These are phyloP conservation scores for Brotula barbata DNA, from an alignment of 2,797 vertebrate genomes.

Conservation along the genomic window DNA sequence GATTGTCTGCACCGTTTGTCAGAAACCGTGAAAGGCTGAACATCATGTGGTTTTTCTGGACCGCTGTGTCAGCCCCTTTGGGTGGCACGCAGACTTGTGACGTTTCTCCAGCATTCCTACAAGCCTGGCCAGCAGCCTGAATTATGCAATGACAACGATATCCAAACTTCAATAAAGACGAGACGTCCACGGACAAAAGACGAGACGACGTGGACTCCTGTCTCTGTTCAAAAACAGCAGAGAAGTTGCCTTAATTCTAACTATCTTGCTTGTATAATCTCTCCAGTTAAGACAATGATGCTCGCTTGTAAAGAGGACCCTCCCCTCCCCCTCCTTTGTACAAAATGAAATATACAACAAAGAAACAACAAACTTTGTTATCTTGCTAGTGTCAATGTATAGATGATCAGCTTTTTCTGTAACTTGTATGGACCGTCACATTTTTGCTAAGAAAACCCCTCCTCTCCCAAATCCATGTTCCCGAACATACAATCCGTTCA, in stretches of 20 bases:
- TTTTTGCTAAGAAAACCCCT: slow-evolving; percentile 74
- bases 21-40: slow-evolving; percentile 31
- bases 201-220: slow-evolving; percentile 66
- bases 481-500: slow-evolving; percentile 71
- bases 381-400: slow-evolving; percentile 84
- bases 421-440: slow-evolving; percentile 79
- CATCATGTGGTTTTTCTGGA: slow-evolving; percentile 37
- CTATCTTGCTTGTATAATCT: slow-evolving; percentile 83
- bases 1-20: slow-evolving; percentile 16
- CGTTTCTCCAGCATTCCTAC: slow-evolving; percentile 66
- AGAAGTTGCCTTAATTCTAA: slow-evolving; percentile 86
- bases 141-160: slow-evolving; percentile 79
- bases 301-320: slow-evolving; percentile 71
- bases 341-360: slow-evolving; percentile 75
- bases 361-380: slow-evolving; percentile 78
- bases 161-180: slow-evolving; percentile 54
- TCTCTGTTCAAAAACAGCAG: slow-evolving; percentile 76
- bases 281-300: slow-evolving; percentile 76
- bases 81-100: slow-evolving; percentile 52
- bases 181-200: slow-evolving; percentile 52
- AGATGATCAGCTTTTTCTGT: slow-evolving; percentile 83
- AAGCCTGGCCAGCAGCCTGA: slow-evolving; percentile 70
- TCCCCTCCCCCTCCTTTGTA: slow-evolving; percentile 73
- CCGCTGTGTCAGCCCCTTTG: slow-evolving; percentile 40
- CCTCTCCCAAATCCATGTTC: slow-evolving; percentile 42